Percentiles rank a stretch among this genome's conserved stretches.
These are phyloP conservation scores for Leptopilina myrica DNA, from an alignment of 2,888 invertebrate genomes.

Conservation along the genomic window DNA sequence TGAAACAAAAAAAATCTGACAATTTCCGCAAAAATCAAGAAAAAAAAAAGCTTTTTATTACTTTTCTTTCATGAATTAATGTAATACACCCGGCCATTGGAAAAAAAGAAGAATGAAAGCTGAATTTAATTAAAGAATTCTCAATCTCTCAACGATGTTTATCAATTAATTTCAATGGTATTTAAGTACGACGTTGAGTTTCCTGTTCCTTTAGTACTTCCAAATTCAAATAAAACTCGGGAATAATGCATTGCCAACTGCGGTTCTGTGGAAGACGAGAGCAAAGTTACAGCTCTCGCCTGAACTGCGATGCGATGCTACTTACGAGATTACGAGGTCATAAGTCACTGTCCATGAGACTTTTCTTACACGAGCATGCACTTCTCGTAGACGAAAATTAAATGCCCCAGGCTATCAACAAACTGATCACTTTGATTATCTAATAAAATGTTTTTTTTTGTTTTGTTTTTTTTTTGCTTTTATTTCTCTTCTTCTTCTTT, in stretches of 20 bases:
- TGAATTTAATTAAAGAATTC: not conserved
- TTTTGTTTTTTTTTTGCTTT: not conserved
- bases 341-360: slow-evolving; percentile 31
- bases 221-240: slow-evolving; percentile 28
- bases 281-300: slow-evolving; percentile 33
- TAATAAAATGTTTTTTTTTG: slow-evolving; percentile 24
- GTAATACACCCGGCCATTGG: too few relatives aligned
- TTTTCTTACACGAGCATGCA: slow-evolving; percentile 1
- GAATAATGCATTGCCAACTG: slow-evolving; percentile 35
- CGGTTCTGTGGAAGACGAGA: slow-evolving; percentile 18
- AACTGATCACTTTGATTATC: slow-evolving; percentile 20
- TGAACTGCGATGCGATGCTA: slow-evolving; percentile 23
- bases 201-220: not conserved
- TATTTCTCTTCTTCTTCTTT: too few relatives aligned
- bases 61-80: too few relatives aligned
- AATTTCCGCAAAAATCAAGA: too few relatives aligned
- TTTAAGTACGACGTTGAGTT: slow-evolving; percentile 8
- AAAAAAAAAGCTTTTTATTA: too few relatives aligned
- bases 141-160: not conserved
- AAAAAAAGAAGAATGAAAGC: too few relatives aligned
- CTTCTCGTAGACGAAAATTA: slow-evolving; percentile 29
- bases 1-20: too few relatives aligned
- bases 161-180: slow-evolving; percentile 14
- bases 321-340: slow-evolving; percentile 36
- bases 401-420: not conserved